Evolutionary conservation across 2,888 invertebrate species (phyloP), one percentile per base, ranked within the genome.

Genomic region (Troglohyphantes excavatus): DNA sequence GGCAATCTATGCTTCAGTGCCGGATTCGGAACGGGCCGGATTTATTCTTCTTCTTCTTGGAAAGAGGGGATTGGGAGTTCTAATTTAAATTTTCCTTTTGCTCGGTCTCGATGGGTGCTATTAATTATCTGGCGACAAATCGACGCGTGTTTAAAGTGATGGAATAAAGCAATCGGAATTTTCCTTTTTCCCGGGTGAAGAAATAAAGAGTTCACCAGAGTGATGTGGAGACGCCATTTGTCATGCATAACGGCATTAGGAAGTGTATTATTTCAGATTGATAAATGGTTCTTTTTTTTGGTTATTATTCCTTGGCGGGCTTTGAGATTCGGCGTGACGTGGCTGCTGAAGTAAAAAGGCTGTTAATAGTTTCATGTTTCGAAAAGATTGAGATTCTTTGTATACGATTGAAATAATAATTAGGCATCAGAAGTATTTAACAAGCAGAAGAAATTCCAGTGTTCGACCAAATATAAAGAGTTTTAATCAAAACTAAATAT

Each of bases 31-130:
- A 70, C 53, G 61, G 61, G 70, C 39, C 27, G 59, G 46, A 70
- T 86, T 86, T 79, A 79, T 79, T 78, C 70, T 53, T 70, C 61
- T 61, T 91, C 93, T 61, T 13, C 17, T 26, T 19, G n/a, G 7
- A 7, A 53, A 13, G 11, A n/a, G 39, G 59, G 68, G 59, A 72
- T 46, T 46, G 61, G 67, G 29, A 29, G 68, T 27, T 61, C 70
- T 76, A 73, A 91, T 87, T 75, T 78, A 75, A 81, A 88, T 29
- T 63, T 67, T 59, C 81, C 65, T 65, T 33, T 19, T 21, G 27
- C 27, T 26, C 19, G 7, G 27, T 27, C 53, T 39, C 21, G 39
- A 39, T 21, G 26, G 61, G 26, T 33, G n/a, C 61, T 39, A 84
- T 84, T 84, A 75, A 84, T 84, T 76, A 29, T 67, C 17, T 29